These are phyloP conservation scores for Mus pahari DNA, from an alignment of 2,113 vertebrate species.

Conservation along the genomic window DNA sequence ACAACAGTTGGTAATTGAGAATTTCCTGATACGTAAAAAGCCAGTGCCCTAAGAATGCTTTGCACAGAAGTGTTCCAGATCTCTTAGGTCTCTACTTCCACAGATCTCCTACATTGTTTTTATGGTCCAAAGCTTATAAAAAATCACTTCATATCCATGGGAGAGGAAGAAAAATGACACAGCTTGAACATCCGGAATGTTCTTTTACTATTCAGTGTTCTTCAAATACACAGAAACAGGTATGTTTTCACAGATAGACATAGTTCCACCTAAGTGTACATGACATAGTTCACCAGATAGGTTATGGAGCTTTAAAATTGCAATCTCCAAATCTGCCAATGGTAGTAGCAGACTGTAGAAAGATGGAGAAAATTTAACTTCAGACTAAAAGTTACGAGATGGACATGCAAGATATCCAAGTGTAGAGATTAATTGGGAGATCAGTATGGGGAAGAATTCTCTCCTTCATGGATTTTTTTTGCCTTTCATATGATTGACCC, in stretches of 20 bases:
- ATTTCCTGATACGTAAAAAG: neutral
- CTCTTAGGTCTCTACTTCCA: neutral
- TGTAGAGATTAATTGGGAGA: neutral
- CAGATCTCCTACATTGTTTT: neutral
- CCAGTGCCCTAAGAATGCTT: neutral
- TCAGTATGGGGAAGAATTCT: neutral
- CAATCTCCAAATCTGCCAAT: neutral
- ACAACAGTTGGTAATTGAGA: neutral
- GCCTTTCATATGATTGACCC: neutral
- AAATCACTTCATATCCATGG: neutral
- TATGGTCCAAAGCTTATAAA: neutral
- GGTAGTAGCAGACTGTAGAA: neutral
- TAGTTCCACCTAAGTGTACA: neutral
- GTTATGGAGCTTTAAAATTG: neutral
- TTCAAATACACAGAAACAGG: neutral
- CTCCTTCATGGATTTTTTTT: neutral
- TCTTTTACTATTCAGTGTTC: neutral
- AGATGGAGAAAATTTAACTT: neutral
- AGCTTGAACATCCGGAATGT: neutral
- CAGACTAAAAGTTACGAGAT: fast-evolving
- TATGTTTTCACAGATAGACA: neutral
- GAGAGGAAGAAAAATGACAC: neutral
- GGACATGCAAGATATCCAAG: neutral
- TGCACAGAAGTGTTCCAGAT: neutral
- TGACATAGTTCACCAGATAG: neutral